A percentile compares a stretch with the other conserved stretches of the same genome.
These are phyloP conservation scores for Eubasilissa splendida DNA, from an alignment of 2,888 invertebrate genomes.

Conservation along the genomic window DNA sequence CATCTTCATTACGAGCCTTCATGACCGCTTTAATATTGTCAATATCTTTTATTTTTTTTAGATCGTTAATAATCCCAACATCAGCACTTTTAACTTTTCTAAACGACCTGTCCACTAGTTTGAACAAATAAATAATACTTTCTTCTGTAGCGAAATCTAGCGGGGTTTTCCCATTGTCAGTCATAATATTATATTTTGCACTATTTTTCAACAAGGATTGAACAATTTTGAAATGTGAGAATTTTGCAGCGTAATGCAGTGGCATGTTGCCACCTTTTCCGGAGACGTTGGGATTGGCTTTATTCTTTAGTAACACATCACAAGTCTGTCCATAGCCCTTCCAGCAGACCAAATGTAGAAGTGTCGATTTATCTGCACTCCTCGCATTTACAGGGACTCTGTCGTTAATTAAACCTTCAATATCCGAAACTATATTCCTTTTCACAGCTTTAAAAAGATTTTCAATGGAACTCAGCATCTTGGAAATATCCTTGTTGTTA, in stretches of 20 bases:
- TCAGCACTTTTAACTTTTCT: slow-evolving; percentile 5
- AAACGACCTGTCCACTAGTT: slow-evolving; percentile 10
- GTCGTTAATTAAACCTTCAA: not conserved
- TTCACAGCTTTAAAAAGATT: not conserved
- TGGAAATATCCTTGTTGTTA: not conserved
- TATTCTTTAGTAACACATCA: not conserved
- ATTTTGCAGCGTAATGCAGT: slow-evolving; percentile 2
- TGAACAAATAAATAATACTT: not conserved
- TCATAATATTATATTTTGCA: not conserved
- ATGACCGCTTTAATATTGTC: slow-evolving; percentile 23
- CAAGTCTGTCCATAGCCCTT: not conserved
- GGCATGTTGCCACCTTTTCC: not conserved
- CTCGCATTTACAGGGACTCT: not conserved
- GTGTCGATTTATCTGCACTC: not conserved
- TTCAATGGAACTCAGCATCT: not conserved
- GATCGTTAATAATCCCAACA: not conserved
- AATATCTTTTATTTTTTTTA: slow-evolving; percentile 19
- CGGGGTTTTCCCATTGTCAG: not conserved
- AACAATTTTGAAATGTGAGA: slow-evolving; percentile 12
- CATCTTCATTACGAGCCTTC: not conserved
- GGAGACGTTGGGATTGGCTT: slow-evolving; percentile 12
- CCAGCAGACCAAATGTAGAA: not conserved
- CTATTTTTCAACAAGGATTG: not conserved
- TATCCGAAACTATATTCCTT: not conserved
- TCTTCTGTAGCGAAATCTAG: not conserved